phyloP scores from a whole-genome alignment of 1,140 invertebrate genomes.

The Octopus sinensis region DNA sequence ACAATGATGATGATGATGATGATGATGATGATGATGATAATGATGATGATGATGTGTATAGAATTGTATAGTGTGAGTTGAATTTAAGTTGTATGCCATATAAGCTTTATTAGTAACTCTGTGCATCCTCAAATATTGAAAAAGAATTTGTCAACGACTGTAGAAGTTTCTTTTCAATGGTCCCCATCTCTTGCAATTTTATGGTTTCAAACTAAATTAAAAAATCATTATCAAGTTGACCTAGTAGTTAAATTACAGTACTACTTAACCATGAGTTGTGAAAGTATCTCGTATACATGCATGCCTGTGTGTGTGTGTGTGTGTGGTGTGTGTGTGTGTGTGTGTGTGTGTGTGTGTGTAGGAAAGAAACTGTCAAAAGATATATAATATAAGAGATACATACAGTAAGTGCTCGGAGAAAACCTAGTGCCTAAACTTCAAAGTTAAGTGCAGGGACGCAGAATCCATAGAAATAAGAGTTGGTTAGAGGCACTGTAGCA shows the following conservation, averaged over 20 bases:
- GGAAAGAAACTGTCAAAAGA: background rate
- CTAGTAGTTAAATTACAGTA: too few relatives aligned
- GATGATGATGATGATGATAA: background rate
- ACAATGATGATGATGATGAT: too few relatives aligned
- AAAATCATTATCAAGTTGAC: too few relatives aligned
- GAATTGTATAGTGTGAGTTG: background rate
- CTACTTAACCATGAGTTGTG: too few relatives aligned
- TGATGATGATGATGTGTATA: background rate
- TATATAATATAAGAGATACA: background rate
- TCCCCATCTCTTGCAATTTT: too few relatives aligned
- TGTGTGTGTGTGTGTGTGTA: background rate
- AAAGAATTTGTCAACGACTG: too few relatives aligned
- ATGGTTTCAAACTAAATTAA: too few relatives aligned
- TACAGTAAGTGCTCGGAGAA: background rate
- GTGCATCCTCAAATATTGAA: too few relatives aligned
- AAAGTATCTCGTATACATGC: background rate
- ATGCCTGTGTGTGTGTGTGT: background rate
- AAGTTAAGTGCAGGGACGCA: background rate
- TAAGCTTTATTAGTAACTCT: too few relatives aligned
- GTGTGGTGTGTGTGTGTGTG: background rate
- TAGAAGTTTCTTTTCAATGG: too few relatives aligned
- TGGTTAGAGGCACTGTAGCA: background rate
- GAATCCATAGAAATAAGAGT: background rate
- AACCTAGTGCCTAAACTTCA: background rate
- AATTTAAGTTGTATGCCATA: too few relatives aligned